Evolutionary conservation across 2,113 vertebrate species (phyloP), one percentile per base, ranked within the genome.

Genomic region (Haemorhous mexicanus): DNA sequence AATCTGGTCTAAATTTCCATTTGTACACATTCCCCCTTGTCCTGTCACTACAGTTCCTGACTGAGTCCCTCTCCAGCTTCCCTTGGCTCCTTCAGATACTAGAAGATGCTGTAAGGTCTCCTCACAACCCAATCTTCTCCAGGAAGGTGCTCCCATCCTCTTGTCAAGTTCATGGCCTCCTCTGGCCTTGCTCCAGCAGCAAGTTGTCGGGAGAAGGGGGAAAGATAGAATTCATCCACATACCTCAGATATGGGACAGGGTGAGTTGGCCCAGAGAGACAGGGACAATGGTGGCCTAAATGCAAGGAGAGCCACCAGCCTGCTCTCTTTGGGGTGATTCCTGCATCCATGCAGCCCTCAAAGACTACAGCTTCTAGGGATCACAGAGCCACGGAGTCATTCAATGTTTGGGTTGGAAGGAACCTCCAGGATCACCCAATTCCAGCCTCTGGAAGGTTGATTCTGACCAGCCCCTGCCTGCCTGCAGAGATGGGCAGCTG

Each of bases 191-290:
- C 50, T 56, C 50, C 76, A 72, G 21, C 41, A 80, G 13, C 41
- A 27, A 18, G 26, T 19, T 63, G 2, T 7, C 26, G 26, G 41
- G 63, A 16, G 12, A 43, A 49, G 26, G 16, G 24, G 41, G 7
- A 28, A 66, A 35, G 16, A 11, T 32, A 30, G 27, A 47, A 7
- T 53, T 35, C 28, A 66, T 16, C 47, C 41, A 17, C 5, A 1
- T 2, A 8, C 7, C n/a, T 74, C 61, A 53, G 24, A 27, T 2
- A 0, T 5, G 30, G 41, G 26, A 7, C 11, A 8, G 20, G 15
- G 16, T 23, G 41, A 39, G 16, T 2, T 73, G 72, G 49, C 11
- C 64, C 39, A 20, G 32, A 28, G 15, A 16, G 7, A 20, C 22
- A 6, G 16, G 37, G 70, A 58, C 2, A 6, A 2, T 4, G 19